Conservation (phyloP, 2,113 vertebrate genomes). For the Sapajus apella region DNA sequence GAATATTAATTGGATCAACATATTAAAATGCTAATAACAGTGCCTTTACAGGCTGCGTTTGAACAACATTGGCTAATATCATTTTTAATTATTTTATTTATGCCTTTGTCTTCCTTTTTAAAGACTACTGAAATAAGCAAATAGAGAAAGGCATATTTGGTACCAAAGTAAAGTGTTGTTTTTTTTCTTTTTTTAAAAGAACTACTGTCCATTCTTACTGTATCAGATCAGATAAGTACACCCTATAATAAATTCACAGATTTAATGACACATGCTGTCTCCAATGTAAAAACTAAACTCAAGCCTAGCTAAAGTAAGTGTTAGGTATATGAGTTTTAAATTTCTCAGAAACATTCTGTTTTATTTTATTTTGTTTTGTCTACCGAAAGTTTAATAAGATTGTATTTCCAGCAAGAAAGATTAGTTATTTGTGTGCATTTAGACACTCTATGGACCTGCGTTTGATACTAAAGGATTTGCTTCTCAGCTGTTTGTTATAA, state of each 20-base stretch:
- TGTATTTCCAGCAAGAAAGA: not conserved
- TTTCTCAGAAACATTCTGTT: not conserved
- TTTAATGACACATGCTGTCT: not conserved
- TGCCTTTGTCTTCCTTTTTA: not conserved
- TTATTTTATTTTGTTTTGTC: not conserved
- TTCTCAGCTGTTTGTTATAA: not conserved
- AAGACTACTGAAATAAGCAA: not conserved
- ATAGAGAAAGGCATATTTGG: not conserved
- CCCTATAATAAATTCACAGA: not conserved
- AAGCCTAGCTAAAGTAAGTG: not conserved
- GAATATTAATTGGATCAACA: not conserved
- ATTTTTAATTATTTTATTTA: not conserved
- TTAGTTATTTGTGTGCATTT: not conserved
- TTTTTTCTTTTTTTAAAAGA: not conserved
- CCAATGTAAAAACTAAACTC: not conserved
- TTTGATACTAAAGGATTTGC: not conserved
- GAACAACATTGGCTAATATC: not conserved
- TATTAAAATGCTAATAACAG: not conserved
- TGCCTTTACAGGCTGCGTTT: not conserved
- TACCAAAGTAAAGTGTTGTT: not conserved
- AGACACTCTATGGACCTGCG: rapidly evolving
- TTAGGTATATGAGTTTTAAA: not conserved
- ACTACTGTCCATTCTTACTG: not conserved
- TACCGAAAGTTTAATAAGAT: not conserved
- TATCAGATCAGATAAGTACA: not conserved